Conservation (phyloP, 2,797 vertebrate genomes). For the Philypnodon macrostomus region DNA sequence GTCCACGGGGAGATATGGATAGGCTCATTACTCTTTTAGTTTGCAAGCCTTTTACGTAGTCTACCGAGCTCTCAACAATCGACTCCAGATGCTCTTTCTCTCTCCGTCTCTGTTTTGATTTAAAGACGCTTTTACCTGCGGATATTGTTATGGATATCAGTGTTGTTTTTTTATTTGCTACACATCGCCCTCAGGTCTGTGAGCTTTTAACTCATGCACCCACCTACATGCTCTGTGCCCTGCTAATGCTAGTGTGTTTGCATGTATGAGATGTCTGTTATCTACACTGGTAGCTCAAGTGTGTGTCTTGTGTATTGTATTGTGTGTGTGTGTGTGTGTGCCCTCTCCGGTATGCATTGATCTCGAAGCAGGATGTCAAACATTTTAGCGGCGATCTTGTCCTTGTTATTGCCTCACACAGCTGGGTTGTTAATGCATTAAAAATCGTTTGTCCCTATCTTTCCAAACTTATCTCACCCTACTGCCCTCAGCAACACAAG, state of each 20-base stretch:
- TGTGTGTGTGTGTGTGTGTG: conserved; percentile 53
- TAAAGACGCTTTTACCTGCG: conserved; percentile 75
- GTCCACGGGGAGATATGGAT: conserved; percentile 69
- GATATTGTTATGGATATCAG: conserved; percentile 74
- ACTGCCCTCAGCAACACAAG: conserved; percentile 81
- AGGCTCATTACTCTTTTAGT: conserved; percentile 75
- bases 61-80: conserved; percentile 56
- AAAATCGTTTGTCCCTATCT: conserved; percentile 87
- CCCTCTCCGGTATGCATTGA: conserved; percentile 76
- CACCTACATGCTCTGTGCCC: conserved; percentile 57
- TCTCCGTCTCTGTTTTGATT: conserved; percentile 67
- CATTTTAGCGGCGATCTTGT: conserved; percentile 78
- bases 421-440: conserved; percentile 88
- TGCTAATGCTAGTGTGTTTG: conserved; percentile 29
- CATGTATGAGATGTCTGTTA: conserved; percentile 52
- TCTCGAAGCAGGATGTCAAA: conserved; percentile 84
- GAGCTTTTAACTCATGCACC: conserved; percentile 59
- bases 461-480: conserved; percentile 81
- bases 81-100: conserved; percentile 57
- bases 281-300: conserved; percentile 63
- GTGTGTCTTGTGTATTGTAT: conserved; percentile 53
- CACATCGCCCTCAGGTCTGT: conserved; percentile 59
- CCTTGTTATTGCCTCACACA: conserved; percentile 80
- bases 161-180: conserved; percentile 67
- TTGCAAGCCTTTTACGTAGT: conserved; percentile 66